These are phyloP conservation scores for Oreochromis tanganicae DNA, from an alignment of 2,113 vertebrate genomes.

Conservation along the genomic window DNA sequence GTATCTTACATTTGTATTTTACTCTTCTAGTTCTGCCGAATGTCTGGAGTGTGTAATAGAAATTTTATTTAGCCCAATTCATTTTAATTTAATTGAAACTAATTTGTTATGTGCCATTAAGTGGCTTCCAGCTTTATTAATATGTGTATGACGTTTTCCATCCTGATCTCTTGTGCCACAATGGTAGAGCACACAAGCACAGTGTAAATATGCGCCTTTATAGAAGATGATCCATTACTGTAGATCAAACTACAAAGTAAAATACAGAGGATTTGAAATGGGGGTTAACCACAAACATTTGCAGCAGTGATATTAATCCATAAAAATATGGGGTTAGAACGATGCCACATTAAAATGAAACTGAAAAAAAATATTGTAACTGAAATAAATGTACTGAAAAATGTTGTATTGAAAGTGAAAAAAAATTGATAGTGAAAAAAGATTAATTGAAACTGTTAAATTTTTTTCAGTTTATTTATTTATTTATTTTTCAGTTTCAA, in stretches of 20 bases:
- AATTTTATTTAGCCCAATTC: background rate
- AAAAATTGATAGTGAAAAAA: background rate
- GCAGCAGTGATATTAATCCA: background rate
- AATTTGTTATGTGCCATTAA: background rate
- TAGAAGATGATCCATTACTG: background rate
- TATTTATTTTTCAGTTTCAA: too few relatives aligned
- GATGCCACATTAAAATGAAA: background rate
- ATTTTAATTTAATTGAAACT: background rate
- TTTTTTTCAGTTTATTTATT: background rate
- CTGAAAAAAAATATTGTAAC: background rate
- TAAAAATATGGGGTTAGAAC: background rate
- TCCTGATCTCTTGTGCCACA: background rate
- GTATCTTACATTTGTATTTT: background rate
- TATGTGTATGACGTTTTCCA: background rate
- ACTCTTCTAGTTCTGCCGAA: background rate
- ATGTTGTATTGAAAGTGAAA: background rate
- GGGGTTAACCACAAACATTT: background rate
- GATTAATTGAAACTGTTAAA: background rate
- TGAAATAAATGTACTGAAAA: background rate
- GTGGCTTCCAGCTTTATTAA: background rate
- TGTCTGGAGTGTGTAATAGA: background rate
- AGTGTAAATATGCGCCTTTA: background rate
- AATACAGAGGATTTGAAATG: background rate
- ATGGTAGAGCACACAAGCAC: background rate
- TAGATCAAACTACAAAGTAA: background rate